Evolutionary conservation across 1,140 invertebrate genomes (phyloP).

Genomic region (Arion vulgaris): DNA sequence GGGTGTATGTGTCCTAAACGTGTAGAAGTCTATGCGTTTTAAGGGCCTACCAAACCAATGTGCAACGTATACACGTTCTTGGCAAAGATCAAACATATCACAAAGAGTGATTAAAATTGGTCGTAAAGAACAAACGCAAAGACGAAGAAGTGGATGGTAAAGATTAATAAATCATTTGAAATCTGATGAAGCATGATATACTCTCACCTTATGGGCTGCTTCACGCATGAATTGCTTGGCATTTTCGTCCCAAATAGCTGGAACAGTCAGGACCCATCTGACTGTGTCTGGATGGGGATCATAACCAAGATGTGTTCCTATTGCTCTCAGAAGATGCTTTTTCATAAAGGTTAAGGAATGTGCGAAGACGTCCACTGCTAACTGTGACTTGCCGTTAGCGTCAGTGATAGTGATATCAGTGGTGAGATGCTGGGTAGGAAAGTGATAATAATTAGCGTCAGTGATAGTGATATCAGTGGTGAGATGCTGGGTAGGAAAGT

Average conservation of each 20-base stretch:
- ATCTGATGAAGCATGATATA: no score
- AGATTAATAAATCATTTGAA: no score
- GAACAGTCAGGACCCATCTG: conserved; percentile 67
- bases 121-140: no score
- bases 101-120: no score
- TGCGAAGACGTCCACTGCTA: conserved; percentile 65
- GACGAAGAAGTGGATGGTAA: no score
- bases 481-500: conserved; percentile 50
- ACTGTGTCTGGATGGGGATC: conserved; percentile 62
- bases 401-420: conserved; percentile 64
- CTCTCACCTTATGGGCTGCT: conserved; percentile 63
- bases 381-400: conserved; percentile 59
- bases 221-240: conserved; percentile 70
- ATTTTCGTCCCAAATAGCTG: conserved; percentile 69
- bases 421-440: conserved; percentile 54
- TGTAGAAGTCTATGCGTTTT: no score
- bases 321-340: conserved; percentile 51
- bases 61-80: no score
- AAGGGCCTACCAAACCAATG: no score
- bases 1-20: no score
- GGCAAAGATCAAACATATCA: no score
- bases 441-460: conserved; percentile 49
- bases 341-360: conserved; percentile 65
- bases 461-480: conserved; percentile 64
- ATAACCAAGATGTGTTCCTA: conserved; percentile 58